Percentiles rank a stretch among this genome's conserved stretches.
phyloP scores from a whole-genome alignment of 2,797 vertebrate genomes.

The Typhlichthys subterraneus region DNA sequence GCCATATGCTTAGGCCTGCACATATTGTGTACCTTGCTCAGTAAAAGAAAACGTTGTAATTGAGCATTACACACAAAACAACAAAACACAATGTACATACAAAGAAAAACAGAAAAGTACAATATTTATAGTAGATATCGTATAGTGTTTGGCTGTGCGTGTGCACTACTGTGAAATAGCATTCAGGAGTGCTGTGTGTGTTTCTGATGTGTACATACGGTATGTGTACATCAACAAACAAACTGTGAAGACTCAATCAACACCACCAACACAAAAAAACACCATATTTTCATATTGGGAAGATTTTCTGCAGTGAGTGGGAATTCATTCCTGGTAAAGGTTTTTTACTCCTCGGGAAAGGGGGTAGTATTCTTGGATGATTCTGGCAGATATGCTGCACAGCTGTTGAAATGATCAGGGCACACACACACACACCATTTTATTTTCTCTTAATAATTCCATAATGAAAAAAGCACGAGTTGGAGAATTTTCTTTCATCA shows the following conservation, averaged over 20 bases:
- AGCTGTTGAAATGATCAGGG: conserved; percentile 69
- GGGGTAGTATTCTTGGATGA: conserved; percentile 50
- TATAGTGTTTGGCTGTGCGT: not conserved
- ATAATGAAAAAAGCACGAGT: conserved; percentile 42
- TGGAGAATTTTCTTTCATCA: conserved; percentile 47
- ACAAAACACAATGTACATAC: conserved; percentile 6
- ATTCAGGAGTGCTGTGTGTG: not conserved
- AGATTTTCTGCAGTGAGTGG: conserved; percentile 44
- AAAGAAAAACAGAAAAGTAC: conserved; percentile 13
- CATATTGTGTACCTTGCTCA: conserved; percentile 21
- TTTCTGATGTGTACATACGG: not conserved
- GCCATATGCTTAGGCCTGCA: conserved; percentile 10
- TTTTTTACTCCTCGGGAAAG: conserved; percentile 64
- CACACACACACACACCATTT: conserved; percentile 31
- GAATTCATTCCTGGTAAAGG: conserved; percentile 60
- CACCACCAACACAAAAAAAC: conserved; percentile 21
- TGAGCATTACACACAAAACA: conserved; percentile 15
- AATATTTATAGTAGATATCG: too few species aligned
- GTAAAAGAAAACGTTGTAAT: conserved; percentile 27
- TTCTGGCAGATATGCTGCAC: conserved; percentile 64
- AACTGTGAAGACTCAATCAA: conserved; percentile 29
- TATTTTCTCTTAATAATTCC: conserved; percentile 52
- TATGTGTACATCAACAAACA: conserved; percentile 14
- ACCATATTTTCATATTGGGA: conserved; percentile 49
- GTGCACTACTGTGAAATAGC: not conserved